These are phyloP conservation scores for Gobius niger DNA, from an alignment of 2,113 vertebrate genomes.

Conservation along the genomic window DNA sequence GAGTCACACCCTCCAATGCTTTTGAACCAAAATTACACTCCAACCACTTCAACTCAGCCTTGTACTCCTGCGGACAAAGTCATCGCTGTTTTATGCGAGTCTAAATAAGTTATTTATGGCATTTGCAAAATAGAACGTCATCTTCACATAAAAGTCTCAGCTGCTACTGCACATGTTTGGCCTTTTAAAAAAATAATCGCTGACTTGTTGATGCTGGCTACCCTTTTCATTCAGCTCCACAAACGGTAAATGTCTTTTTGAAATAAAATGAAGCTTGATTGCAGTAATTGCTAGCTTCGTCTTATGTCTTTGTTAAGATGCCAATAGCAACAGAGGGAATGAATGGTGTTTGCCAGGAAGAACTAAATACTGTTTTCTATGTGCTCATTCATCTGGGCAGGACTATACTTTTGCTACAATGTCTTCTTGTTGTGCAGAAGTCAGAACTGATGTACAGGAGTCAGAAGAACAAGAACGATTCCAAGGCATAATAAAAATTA, in stretches of 20 bases:
- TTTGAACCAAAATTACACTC: constrained; percentile 13
- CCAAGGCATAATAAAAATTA: not conserved
- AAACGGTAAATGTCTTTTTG: not conserved
- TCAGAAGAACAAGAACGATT: not conserved
- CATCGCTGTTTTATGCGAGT: constrained; percentile 19
- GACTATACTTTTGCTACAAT: constrained; percentile 3
- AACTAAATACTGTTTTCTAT: constrained; percentile 11
- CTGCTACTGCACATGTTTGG: constrained; percentile 6
- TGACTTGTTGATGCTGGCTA: constrained; percentile 9
- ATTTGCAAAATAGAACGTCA: not conserved
- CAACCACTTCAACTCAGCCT: constrained; percentile 12
- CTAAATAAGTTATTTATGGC: constrained; percentile 24
- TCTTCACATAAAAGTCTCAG: constrained; percentile 20
- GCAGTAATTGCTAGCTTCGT: constrained; percentile 5
- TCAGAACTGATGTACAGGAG: not conserved
- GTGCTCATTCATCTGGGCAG: constrained; percentile 8
- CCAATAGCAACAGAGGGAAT: constrained; percentile 9
- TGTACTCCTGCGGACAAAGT: constrained; percentile 11
- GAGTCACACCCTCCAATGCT: constrained; percentile 1
- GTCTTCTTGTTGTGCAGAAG: not conserved
- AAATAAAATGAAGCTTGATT: not conserved
- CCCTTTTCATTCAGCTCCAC: constrained; percentile 14
- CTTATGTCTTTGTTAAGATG: constrained; percentile 15
- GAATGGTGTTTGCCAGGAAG: constrained; percentile 14
- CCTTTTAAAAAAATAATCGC: constrained; percentile 19